A percentile compares a stretch with the other conserved stretches of the same genome.
phyloP scores from a whole-genome alignment of 2,113 vertebrate genomes.

The Monarcha castaneiventris region DNA sequence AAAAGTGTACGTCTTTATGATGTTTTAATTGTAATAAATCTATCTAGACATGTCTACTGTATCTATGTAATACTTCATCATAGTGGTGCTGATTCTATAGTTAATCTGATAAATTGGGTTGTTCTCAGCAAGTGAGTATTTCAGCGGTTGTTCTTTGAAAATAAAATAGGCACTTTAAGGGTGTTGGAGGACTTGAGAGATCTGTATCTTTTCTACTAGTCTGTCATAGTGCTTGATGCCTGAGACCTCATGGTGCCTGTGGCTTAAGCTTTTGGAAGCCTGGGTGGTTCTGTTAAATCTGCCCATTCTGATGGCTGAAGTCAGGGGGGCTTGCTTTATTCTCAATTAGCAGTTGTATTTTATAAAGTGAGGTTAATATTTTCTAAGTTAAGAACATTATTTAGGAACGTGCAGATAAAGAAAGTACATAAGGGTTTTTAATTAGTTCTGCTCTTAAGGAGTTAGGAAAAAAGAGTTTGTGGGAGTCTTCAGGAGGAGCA shows the following conservation, averaged over 20 bases:
- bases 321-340: background rate
- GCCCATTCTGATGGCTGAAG: background rate
- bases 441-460: background rate
- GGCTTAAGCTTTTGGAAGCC: background rate
- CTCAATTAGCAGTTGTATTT: background rate
- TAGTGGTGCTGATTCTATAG: background rate
- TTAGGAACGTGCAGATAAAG: background rate
- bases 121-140: background rate
- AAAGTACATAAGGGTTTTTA: background rate
- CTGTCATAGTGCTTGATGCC: background rate
- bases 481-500: background rate
- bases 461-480: background rate
- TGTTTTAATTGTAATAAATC: background rate
- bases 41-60: background rate
- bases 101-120: background rate
- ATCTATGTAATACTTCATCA: background rate
- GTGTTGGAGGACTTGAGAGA: background rate
- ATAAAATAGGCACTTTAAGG: background rate
- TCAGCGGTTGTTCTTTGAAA: background rate
- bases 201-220: background rate
- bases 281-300: background rate
- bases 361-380: background rate
- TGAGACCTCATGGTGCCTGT: accelerated
- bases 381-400: background rate
- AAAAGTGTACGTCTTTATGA: background rate